Percentiles rank a stretch among this genome's conserved stretches.
Evolutionary conservation across 2,797 vertebrate species (phyloP).

Genomic region (Australoheros facetus): DNA sequence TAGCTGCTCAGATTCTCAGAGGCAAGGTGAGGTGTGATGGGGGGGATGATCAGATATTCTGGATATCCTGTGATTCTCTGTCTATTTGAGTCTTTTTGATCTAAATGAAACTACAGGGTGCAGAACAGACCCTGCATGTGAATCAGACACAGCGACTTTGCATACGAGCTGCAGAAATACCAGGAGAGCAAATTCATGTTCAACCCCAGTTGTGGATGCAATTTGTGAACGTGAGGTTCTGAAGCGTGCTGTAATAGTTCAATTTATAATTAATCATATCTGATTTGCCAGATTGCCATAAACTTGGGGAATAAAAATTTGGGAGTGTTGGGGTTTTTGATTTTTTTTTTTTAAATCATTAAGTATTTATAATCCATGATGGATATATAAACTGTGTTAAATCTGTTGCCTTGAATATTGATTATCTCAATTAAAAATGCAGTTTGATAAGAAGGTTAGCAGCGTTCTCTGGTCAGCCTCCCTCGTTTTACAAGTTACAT

Average conservation of each 20-base stretch:
- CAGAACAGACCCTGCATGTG: slow-evolving; percentile 69
- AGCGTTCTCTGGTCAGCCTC: slow-evolving; percentile 63
- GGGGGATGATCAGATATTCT: slow-evolving; percentile 67
- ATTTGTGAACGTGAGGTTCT: slow-evolving; percentile 75
- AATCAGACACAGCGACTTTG: slow-evolving; percentile 67
- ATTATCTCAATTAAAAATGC: slow-evolving; percentile 96
- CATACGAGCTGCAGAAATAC: slow-evolving; percentile 57
- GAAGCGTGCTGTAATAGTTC: slow-evolving; percentile 73
- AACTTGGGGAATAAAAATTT: slow-evolving; percentile 84
- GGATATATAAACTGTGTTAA: slow-evolving; percentile 88
- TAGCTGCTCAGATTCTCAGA: slow-evolving; percentile 62
- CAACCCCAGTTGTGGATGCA: slow-evolving; percentile 68
- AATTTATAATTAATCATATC: slow-evolving; percentile 93
- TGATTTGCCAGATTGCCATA: slow-evolving; percentile 96
- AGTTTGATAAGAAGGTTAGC: slow-evolving; percentile 78
- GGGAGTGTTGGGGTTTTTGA: slow-evolving; percentile 79
- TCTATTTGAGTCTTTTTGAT: slow-evolving; percentile 79
- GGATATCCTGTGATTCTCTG: slow-evolving; percentile 74
- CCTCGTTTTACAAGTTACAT: slow-evolving; percentile 48
- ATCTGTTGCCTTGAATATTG: slow-evolving; percentile 90
- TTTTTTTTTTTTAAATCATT: slow-evolving; percentile 77
- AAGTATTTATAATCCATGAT: slow-evolving; percentile 95
- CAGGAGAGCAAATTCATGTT: slow-evolving; percentile 68
- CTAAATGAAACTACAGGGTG: slow-evolving; percentile 76
- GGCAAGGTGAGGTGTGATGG: slow-evolving; percentile 57